Percentiles rank a stretch among this genome's conserved stretches.
Evolutionary conservation across 2,113 vertebrate species (phyloP).

Genomic region (Osmerus mordax): DNA sequence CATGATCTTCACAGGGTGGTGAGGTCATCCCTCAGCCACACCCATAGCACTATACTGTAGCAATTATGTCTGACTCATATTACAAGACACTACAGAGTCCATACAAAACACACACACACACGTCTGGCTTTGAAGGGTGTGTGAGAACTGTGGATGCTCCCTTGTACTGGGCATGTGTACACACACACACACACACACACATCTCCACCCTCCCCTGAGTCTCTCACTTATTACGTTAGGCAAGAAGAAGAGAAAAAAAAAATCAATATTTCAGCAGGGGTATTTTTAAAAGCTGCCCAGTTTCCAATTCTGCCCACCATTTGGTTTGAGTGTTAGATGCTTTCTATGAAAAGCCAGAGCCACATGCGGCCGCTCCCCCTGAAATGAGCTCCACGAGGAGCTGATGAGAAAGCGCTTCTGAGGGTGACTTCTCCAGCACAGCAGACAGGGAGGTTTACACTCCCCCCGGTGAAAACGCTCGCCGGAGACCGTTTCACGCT

Average conservation of each 20-base stretch:
- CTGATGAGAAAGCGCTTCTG: neutral
- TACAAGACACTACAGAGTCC: slow-evolving; percentile 49
- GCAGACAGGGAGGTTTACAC: neutral
- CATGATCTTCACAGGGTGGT: slow-evolving; percentile 19
- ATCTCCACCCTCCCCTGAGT: slow-evolving; percentile 45
- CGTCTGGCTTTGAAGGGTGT: neutral
- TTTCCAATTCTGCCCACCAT: slow-evolving; percentile 37
- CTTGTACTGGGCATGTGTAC: slow-evolving; percentile 21
- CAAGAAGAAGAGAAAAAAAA: slow-evolving; percentile 56
- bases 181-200: slow-evolving; percentile 13
- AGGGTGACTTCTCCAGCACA: neutral
- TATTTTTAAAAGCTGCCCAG: slow-evolving; percentile 67
- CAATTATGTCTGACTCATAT: slow-evolving; percentile 58
- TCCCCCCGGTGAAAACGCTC: neutral
- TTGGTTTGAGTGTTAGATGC: slow-evolving; percentile 41
- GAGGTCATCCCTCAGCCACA: slow-evolving; percentile 51
- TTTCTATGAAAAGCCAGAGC: slow-evolving; percentile 32
- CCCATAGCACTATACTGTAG: slow-evolving; percentile 61
- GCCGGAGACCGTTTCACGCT: too few relatives aligned
- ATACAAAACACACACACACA: slow-evolving; percentile 13
- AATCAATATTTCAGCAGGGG: slow-evolving; percentile 70
- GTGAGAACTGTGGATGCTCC: neutral
- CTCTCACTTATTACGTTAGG: slow-evolving; percentile 71
- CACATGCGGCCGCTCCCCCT: neutral
- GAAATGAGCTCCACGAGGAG: slow-evolving; percentile 2